Evolutionary conservation across 2,888 invertebrate genomes (phyloP).

Genomic region (Meloe dianella): DNA sequence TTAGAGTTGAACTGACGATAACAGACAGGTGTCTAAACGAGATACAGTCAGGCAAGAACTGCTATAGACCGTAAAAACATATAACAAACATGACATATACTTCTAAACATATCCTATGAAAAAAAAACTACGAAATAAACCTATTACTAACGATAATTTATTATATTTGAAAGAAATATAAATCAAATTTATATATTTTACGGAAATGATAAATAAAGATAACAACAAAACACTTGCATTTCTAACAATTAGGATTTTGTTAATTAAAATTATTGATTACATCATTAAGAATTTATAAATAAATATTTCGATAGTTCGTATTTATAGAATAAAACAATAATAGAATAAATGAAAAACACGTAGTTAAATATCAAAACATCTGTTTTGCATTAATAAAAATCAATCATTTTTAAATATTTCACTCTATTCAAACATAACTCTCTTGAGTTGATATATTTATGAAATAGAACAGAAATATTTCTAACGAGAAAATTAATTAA

Average conservation of each 20-base stretch:
- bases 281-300: background rate
- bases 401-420: slow-evolving; percentile 6
- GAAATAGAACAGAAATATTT: slow-evolving; percentile 2
- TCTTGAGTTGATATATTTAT: slow-evolving; percentile 13
- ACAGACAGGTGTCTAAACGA: slow-evolving; percentile 24
- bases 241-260: background rate
- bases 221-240: too few relatives aligned
- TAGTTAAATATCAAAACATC: background rate
- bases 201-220: background rate
- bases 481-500: slow-evolving; percentile 1
- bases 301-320: background rate
- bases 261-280: background rate
- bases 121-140: slow-evolving; percentile 7
- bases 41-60: slow-evolving; percentile 12
- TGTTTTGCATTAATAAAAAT: slow-evolving; percentile 7
- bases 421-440: background rate
- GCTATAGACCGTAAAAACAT: slow-evolving; percentile 23
- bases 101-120: slow-evolving; percentile 39
- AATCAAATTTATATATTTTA: background rate
- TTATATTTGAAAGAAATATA: background rate
- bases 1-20: slow-evolving; percentile 23
- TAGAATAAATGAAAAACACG: background rate
- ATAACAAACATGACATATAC: slow-evolving; percentile 35
- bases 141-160: background rate
- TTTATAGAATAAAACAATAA: background rate